Base-by-base conservation (phyloP, 1,140 invertebrate genomes). In the Carcinoscorpius rotundicauda region DNA sequence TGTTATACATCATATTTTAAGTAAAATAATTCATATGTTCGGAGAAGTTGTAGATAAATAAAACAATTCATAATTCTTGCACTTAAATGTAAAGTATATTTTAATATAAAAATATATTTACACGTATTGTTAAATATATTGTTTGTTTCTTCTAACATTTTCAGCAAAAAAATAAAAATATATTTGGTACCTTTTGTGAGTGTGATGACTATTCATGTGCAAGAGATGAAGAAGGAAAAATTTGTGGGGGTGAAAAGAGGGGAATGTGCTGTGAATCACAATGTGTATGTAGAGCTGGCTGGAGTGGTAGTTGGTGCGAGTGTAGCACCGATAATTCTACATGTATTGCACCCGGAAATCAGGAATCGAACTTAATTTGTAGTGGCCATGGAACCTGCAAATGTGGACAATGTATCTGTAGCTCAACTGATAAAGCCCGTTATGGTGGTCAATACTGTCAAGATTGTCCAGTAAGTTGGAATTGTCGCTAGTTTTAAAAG, bases 121-220 rank as follows among this genome's bases (percentile, higher is more conserved):
- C 29, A 29, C 29, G 29, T 29, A 29, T 29, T 29, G 29, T 29
- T 29, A 29, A 29, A 29, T 29, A 29, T 29, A 29, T 29, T 29
- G 29, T 29, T 29, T 29, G 29, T 29, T 29, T 29, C 29, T 29
- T 29, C 29, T 29, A 29, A 29, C 29, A 29, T 29, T 29, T 29
- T 29, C 29, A 29, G 29, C 29, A 29, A 29, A 29, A 29, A 29
- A 2, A 29, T 29, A 29, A 29, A 29, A 29, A 29, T 29, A 29
- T 29, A 29, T 29, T 29, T 29, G 29, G 29, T 29, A 29, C 29
- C 29, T 95, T 81, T 76, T 98, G 94, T 75, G 86, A 97, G 75
- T 97, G 93, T 78, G 91, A 97, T 75, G 92, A 96, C 78, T 97
- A 92, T 74, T 89, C 88, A 9, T 97, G 94, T 75, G 88, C 92